These are phyloP conservation scores for Nezara viridula DNA, from an alignment of 2,888 invertebrate species.

Conservation along the genomic window DNA sequence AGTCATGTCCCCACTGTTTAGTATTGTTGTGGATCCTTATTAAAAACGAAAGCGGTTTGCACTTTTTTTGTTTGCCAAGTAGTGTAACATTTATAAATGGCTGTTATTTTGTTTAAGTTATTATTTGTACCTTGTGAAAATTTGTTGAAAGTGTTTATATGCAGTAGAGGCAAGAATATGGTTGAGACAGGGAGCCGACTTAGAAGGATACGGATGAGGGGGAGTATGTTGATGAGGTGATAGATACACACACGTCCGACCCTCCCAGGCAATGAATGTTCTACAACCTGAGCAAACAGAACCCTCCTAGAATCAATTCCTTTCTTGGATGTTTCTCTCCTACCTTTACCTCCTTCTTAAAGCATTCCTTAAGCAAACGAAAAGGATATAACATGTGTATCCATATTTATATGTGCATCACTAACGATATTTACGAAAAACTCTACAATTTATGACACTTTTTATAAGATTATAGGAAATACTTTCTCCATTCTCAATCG, in stretches of 20 bases:
- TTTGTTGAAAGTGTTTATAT: too few relatives aligned
- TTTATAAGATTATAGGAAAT: neutral
- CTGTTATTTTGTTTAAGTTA: too few relatives aligned
- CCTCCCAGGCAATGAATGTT: neutral
- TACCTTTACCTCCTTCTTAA: conserved; percentile 11
- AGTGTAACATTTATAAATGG: too few relatives aligned
- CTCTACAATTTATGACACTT: neutral
- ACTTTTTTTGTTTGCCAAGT: too few relatives aligned
- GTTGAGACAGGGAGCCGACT: neutral
- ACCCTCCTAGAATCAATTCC: conserved; percentile 3
- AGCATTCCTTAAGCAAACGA: neutral
- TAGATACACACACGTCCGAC: conserved; percentile 20
- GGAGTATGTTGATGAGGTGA: conserved; percentile 40
- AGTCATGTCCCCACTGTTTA: too few relatives aligned
- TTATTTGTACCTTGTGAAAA: too few relatives aligned
- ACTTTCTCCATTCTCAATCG: neutral
- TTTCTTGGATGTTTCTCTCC: neutral
- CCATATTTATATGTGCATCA: conserved; percentile 10
- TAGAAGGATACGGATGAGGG: neutral
- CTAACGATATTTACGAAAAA: conserved; percentile 1
- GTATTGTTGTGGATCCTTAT: too few relatives aligned
- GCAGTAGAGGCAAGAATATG: neutral
- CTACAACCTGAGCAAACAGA: conserved; percentile 32
- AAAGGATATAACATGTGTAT: neutral
- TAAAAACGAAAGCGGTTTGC: too few relatives aligned